These are phyloP conservation scores for Ceratotherium simum DNA, from an alignment of 2,113 vertebrate genomes.

Conservation along the genomic window DNA sequence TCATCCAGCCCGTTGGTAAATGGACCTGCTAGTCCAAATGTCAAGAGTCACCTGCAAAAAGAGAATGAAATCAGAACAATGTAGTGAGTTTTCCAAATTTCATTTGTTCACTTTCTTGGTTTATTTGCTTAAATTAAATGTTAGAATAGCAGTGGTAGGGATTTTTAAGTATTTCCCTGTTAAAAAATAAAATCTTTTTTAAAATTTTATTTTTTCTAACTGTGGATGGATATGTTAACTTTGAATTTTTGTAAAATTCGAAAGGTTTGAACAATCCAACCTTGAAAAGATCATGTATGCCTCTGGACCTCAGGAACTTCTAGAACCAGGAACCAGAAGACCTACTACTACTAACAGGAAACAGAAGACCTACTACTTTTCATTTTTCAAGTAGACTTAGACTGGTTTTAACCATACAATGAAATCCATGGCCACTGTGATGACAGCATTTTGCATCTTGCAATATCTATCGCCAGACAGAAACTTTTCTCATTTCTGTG, in stretches of 20 bases:
- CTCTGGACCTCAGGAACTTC: neutral
- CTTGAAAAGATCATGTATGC: neutral
- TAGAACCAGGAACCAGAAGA: neutral
- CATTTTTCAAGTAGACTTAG: neutral
- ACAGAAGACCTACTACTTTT: neutral
- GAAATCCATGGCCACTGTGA: neutral
- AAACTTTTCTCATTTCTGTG: neutral
- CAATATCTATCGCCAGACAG: neutral
- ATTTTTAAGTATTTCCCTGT: neutral
- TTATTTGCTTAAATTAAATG: neutral
- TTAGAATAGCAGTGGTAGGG: neutral
- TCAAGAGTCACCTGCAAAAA: neutral
- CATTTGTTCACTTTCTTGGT: conserved; percentile 2
- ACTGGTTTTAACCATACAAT: neutral
- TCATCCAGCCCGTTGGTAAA: neutral
- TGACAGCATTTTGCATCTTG: neutral
- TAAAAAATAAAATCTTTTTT: neutral
- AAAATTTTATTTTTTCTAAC: neutral
- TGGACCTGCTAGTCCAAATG: neutral
- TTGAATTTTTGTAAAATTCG: neutral
- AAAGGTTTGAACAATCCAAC: neutral
- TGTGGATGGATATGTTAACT: neutral
- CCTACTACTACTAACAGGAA: neutral
- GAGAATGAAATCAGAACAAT: neutral
- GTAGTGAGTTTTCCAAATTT: neutral